Conservation (phyloP, 2,113 vertebrate genomes). For the Spea bombifrons region DNA sequence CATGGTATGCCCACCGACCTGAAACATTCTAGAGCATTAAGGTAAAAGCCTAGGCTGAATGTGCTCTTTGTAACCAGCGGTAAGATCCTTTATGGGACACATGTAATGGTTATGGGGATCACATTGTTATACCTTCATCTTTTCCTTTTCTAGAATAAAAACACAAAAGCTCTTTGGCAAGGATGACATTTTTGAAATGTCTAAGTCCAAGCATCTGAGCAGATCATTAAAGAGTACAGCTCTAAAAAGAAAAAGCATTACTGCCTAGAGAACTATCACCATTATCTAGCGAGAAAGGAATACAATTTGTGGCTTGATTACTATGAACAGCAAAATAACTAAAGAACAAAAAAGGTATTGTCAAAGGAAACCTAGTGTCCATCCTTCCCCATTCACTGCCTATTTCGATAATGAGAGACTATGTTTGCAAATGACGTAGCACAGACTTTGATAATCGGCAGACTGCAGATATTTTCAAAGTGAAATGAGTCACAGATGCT, state of each 20-base stretch:
- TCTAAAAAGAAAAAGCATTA: background rate
- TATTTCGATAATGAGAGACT: background rate
- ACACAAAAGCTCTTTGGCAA: background rate
- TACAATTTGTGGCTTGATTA: background rate
- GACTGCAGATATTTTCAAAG: too few relatives aligned
- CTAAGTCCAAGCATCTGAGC: background rate
- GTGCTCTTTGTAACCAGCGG: background rate
- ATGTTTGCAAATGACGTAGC: too few relatives aligned
- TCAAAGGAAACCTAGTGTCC: background rate
- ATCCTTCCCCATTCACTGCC: background rate
- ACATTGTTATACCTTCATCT: background rate
- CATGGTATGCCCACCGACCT: background rate
- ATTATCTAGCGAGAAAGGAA: slow-evolving; percentile 24
- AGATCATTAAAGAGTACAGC: background rate
- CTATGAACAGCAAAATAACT: background rate
- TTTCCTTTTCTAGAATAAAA: background rate
- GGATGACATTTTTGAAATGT: background rate
- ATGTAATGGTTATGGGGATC: background rate
- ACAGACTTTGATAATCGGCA: too few relatives aligned
- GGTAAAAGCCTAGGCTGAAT: background rate
- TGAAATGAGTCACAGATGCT: too few relatives aligned
- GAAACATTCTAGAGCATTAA: background rate
- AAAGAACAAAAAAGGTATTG: background rate
- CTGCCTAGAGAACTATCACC: slow-evolving; percentile 31
- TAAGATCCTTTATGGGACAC: background rate